phyloP scores from a whole-genome alignment of 1,140 invertebrate genomes.

The Cyclargus thomasi region DNA sequence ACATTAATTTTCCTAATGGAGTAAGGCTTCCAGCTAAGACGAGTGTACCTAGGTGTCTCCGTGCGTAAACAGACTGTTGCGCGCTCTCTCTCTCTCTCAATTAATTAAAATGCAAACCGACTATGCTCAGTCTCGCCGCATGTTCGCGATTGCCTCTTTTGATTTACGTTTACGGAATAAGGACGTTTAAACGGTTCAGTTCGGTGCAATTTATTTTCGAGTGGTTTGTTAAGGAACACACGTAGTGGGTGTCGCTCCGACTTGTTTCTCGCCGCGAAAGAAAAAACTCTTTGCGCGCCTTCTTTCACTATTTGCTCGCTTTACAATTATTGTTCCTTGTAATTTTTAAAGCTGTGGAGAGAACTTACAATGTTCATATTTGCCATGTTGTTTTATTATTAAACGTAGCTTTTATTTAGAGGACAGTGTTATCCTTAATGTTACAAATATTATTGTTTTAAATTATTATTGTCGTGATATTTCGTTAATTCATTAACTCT shows the following conservation, averaged over 20 bases:
- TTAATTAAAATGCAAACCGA: constrained; percentile 63
- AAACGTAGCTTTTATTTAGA: too few species aligned
- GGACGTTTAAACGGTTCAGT: constrained; percentile 23
- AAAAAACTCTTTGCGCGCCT: constrained; percentile 16
- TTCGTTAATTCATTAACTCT: too few species aligned
- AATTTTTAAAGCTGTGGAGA: background rate
- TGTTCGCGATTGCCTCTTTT: constrained; percentile 44
- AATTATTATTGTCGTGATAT: too few species aligned
- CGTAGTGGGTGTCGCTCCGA: constrained; percentile 14
- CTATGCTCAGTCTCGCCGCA: constrained; percentile 40
- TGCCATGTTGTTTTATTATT: background rate
- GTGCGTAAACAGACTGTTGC: constrained; percentile 55
- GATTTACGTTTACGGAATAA: constrained; percentile 40
- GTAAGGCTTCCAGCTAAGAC: constrained; percentile 59
- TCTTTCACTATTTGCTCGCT: constrained; percentile 3
- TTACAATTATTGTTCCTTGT: background rate
- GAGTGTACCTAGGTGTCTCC: constrained; percentile 47
- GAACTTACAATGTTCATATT: background rate
- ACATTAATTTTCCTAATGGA: constrained; percentile 75
- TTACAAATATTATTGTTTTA: too few species aligned
- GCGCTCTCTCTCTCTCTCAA: constrained; percentile 39
- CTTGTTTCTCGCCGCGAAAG: constrained; percentile 14
- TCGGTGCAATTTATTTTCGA: constrained; percentile 25
- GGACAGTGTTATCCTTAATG: too few species aligned
- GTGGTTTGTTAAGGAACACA: constrained; percentile 26